phyloP scores from a whole-genome alignment of 1,140 invertebrate species.

The Zaprionus camerounensis region DNA sequence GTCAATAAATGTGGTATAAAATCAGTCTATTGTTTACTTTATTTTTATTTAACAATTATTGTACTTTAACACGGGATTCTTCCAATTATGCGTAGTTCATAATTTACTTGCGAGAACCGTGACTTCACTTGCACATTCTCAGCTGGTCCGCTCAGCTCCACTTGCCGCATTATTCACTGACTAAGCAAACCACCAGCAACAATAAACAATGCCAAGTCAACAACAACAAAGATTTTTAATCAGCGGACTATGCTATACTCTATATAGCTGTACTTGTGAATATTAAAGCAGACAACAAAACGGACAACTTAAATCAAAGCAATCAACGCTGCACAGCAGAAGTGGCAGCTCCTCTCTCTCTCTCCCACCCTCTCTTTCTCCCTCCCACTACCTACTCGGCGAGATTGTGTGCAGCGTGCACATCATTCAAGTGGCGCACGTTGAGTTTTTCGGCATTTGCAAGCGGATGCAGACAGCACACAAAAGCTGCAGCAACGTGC shows the following conservation, averaged over 20 bases:
- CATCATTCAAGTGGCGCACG: constrained; percentile 32
- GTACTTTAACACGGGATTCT: background rate
- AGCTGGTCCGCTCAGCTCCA: constrained; percentile 6
- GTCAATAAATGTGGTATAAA: background rate
- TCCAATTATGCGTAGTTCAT: constrained; percentile 18
- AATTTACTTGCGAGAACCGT: constrained; percentile 11
- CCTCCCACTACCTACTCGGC: constrained; percentile 4
- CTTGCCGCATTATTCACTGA: constrained; percentile 38
- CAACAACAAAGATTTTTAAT: constrained; percentile 6
- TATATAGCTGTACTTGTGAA: constrained; percentile 30
- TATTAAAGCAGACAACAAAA: constrained; percentile 33
- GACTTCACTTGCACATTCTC: constrained; percentile 23
- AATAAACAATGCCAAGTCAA: constrained; percentile 1
- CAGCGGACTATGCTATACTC: constrained; percentile 10
- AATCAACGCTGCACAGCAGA: constrained; percentile 32
- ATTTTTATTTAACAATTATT: background rate
- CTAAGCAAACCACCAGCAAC: constrained; percentile 19
- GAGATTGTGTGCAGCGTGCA: constrained; percentile 21
- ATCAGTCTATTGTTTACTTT: background rate
- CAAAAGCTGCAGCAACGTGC: constrained; percentile 7
- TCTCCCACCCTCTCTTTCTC: background rate
- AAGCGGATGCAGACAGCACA: constrained; percentile 12
- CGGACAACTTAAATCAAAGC: constrained; percentile 45
- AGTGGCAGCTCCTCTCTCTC: background rate
- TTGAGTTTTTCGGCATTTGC: constrained; percentile 40